Conservation (phyloP, 2,888 invertebrate species). For the Sthenelais limicola region DNA sequence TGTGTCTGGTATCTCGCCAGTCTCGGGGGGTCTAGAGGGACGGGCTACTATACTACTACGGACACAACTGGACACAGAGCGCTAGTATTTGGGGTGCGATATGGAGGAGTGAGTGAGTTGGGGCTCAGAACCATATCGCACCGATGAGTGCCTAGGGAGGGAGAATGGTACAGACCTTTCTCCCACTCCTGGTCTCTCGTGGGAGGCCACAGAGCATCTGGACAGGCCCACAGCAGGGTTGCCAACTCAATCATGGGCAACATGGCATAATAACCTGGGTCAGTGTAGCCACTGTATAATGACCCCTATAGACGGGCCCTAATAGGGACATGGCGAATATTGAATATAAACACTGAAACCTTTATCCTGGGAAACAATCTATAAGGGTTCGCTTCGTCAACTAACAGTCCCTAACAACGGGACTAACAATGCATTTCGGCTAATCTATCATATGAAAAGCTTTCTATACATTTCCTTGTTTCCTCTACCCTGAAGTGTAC, state of each 20-base stretch:
- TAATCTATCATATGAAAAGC: too few relatives aligned
- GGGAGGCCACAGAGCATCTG: slow-evolving; percentile 34
- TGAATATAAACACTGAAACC: too few relatives aligned
- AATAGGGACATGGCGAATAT: too few relatives aligned
- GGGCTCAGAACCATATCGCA: slow-evolving; percentile 22
- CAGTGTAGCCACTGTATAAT: too few relatives aligned
- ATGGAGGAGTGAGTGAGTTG: not conserved
- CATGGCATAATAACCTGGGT: slow-evolving; percentile 38
- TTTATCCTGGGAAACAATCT: too few relatives aligned
- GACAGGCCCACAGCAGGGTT: slow-evolving; percentile 23
- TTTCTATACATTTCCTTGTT: too few relatives aligned
- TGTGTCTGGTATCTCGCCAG: not conserved
- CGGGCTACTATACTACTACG: not conserved
- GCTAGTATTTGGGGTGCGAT: not conserved
- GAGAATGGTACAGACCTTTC: not conserved
- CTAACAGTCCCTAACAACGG: too few relatives aligned
- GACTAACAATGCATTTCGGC: too few relatives aligned
- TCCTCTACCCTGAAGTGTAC: too few relatives aligned
- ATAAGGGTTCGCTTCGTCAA: too few relatives aligned
- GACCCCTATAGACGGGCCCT: too few relatives aligned
- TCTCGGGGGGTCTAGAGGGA: not conserved
- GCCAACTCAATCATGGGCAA: slow-evolving; percentile 18
- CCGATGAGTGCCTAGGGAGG: not conserved
- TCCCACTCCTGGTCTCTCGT: not conserved
- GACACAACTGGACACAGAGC: not conserved